phyloP scores from a whole-genome alignment of 2,797 vertebrate species.

The Amniataba percoides region DNA sequence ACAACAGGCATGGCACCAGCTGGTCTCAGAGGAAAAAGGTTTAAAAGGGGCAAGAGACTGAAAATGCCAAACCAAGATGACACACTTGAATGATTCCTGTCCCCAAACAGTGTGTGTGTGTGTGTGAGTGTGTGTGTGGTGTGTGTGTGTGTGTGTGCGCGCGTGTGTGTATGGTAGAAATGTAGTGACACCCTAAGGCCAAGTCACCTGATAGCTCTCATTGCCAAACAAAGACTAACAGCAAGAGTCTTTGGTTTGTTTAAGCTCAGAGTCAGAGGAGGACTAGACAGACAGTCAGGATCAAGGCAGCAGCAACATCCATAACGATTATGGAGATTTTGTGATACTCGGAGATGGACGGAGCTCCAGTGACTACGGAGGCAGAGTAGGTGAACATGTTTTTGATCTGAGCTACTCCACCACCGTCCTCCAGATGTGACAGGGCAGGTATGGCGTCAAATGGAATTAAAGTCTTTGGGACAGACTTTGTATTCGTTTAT shows the following conservation, averaged over 20 bases:
- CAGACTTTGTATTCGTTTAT: not conserved
- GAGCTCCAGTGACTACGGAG: conserved; percentile 31
- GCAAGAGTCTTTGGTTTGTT: conserved; percentile 53
- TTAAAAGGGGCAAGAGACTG: conserved; percentile 21
- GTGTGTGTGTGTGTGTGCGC: not conserved
- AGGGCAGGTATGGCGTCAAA: conserved; percentile 67
- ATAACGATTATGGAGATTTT: conserved; percentile 3
- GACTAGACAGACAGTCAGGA: conserved; percentile 11
- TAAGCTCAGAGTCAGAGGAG: conserved; percentile 49
- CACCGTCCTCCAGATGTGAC: conserved; percentile 59
- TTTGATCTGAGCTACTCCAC: conserved; percentile 50
- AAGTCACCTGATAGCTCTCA: conserved; percentile 68
- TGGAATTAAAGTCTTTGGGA: not conserved
- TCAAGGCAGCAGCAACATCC: not conserved
- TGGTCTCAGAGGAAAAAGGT: conserved; percentile 5
- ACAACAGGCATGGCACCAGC: conserved; percentile 25
- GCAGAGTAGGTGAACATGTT: conserved; percentile 21
- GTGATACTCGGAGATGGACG: conserved; percentile 2
- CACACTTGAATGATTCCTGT: conserved; percentile 29
- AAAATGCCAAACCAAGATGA: conserved; percentile 26
- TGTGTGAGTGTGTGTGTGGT: conserved; percentile 21
- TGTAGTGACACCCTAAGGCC: conserved; percentile 40
- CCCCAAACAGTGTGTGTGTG: conserved; percentile 13
- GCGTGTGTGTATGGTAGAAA: not conserved
- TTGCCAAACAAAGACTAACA: conserved; percentile 56